phyloP scores from a whole-genome alignment of 1,140 invertebrate genomes.

The Macrobrachium rosenbergii region DNA sequence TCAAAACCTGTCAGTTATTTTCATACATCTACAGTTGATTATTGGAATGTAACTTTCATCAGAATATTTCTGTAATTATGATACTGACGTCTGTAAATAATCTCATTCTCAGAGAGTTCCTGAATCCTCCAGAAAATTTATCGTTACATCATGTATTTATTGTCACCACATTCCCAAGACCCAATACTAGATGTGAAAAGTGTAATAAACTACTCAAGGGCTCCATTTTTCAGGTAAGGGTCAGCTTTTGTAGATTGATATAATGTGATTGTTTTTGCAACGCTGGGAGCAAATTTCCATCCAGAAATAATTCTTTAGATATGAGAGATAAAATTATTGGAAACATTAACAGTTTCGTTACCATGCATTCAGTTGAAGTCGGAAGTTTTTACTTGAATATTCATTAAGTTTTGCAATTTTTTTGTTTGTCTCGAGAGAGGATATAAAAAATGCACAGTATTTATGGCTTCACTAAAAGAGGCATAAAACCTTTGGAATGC shows the following conservation, averaged over 20 bases:
- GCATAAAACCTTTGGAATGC: no score
- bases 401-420: no score
- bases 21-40: no score
- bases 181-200: conserved; percentile 80
- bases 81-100: conserved; percentile 5
- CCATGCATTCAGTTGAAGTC: no score
- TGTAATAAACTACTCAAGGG: conserved; percentile 93
- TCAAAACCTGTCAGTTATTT: no score
- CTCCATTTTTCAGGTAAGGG: conserved; percentile 82
- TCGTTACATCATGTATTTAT: conserved; percentile 86
- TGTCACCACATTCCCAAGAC: conserved; percentile 87
- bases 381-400: no score
- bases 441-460: no score
- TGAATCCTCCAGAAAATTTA: conserved; percentile 83
- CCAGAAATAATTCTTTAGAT: no score
- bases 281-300: background rate
- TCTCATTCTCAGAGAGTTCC: conserved; percentile 80
- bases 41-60: conserved; percentile 43
- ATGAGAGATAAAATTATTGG: no score
- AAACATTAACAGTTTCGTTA: no score
- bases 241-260: background rate
- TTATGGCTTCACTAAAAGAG: no score
- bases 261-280: background rate
- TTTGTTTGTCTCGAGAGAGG: no score
- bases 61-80: background rate